Percentiles rank a stretch among this genome's conserved stretches.
These are phyloP conservation scores for Ganaspis brasiliensis DNA, from an alignment of 2,888 invertebrate genomes.

Conservation along the genomic window DNA sequence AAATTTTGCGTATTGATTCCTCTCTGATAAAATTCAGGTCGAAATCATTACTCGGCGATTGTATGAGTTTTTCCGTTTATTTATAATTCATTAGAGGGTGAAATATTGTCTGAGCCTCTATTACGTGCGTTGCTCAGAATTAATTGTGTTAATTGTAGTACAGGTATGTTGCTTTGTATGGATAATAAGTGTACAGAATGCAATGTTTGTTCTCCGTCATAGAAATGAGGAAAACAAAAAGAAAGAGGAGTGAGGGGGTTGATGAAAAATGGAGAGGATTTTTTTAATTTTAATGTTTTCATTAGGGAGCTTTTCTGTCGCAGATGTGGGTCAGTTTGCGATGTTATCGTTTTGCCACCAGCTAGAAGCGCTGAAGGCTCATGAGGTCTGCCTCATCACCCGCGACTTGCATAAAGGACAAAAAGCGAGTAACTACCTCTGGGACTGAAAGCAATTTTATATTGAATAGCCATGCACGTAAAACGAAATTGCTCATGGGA, in stretches of 20 bases:
- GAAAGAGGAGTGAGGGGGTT: slow-evolving; percentile 27
- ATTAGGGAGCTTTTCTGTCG: slow-evolving; percentile 61
- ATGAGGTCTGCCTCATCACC: slow-evolving; percentile 42
- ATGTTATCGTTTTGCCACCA: slow-evolving; percentile 49
- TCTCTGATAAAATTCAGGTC: too few relatives aligned
- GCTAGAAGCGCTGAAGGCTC: slow-evolving; percentile 33
- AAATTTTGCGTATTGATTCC: too few relatives aligned
- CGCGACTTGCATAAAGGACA: slow-evolving; percentile 45
- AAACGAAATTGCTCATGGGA: slow-evolving; percentile 33
- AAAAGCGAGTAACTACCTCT: slow-evolving; percentile 35
- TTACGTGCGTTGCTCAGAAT: slow-evolving; percentile 4
- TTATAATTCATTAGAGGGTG: slow-evolving; percentile 4
- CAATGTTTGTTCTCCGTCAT: slow-evolving; percentile 8
- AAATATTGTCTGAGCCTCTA: slow-evolving; percentile 11
- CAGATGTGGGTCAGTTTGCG: slow-evolving; percentile 59
- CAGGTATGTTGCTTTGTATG: slow-evolving; percentile 19
- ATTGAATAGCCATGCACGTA: slow-evolving; percentile 33
- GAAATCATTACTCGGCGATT: not conserved
- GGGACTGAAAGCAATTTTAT: slow-evolving; percentile 37
- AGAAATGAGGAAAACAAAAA: slow-evolving; percentile 10
- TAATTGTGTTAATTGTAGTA: slow-evolving; percentile 36
- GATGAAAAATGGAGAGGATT: slow-evolving; percentile 62
- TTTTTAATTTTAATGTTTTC: slow-evolving; percentile 75
- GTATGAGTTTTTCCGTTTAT: not conserved
- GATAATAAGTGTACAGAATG: slow-evolving; percentile 9